Conservation (phyloP, 2,888 invertebrate genomes). For the Lasioglossum marginatum region DNA sequence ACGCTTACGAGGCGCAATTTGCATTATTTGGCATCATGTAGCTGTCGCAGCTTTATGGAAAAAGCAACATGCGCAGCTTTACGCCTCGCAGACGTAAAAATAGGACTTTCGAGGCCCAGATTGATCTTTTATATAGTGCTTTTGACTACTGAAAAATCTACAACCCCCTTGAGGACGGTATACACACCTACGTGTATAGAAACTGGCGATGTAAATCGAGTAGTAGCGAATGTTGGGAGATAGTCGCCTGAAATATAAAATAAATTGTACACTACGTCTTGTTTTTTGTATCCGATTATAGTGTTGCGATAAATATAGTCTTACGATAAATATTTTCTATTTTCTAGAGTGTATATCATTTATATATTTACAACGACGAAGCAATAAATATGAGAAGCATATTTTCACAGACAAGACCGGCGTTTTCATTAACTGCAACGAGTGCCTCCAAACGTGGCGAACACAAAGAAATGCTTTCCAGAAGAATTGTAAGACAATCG, state of each 20-base stretch:
- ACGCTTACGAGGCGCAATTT: too few species aligned
- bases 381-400: conserved; percentile 22
- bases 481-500: conserved; percentile 13
- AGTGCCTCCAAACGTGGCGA: not conserved
- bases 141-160: too few species aligned
- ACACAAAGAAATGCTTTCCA: conserved; percentile 53
- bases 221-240: not conserved
- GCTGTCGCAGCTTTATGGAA: too few species aligned
- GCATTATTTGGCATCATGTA: too few species aligned
- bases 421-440: not conserved
- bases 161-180: not conserved
- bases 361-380: conserved; percentile 9
- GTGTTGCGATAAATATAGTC: conserved; percentile 16
- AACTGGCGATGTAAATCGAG: not conserved
- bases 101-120: too few species aligned
- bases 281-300: not conserved
- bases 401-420: conserved; percentile 3
- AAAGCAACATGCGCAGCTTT: too few species aligned
- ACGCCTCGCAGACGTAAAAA: too few species aligned
- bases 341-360: conserved; percentile 18
- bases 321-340: conserved; percentile 24
- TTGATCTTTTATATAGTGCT: too few species aligned
- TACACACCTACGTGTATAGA: not conserved
- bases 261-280: conserved; percentile 23
- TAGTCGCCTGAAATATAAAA: not conserved